phyloP scores from a whole-genome alignment of 2,888 invertebrate species.

The Alloplasta piceator region DNA sequence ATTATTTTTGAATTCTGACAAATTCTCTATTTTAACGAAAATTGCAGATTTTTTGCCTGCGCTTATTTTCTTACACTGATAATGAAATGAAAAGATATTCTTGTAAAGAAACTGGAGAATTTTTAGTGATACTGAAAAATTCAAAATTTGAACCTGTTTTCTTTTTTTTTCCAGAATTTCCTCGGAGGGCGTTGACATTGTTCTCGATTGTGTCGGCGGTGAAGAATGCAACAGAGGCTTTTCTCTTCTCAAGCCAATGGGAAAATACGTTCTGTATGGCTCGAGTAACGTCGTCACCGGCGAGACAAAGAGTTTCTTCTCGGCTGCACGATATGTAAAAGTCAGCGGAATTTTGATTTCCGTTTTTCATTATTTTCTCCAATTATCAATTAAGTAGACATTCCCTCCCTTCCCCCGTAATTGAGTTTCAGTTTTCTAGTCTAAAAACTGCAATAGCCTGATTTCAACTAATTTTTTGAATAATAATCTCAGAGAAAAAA shows the following conservation, averaged over 20 bases:
- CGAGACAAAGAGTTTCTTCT: constrained; percentile 96
- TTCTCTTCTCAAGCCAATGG: constrained; percentile 93
- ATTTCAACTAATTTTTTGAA: too few relatives aligned
- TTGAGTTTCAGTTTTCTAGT: too few relatives aligned
- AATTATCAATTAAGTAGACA: too few relatives aligned
- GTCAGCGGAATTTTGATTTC: background rate
- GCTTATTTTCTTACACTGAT: too few relatives aligned
- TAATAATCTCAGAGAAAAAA: too few relatives aligned
- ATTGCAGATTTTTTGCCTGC: too few relatives aligned
- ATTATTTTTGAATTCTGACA: background rate
- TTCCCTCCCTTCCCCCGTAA: too few relatives aligned
- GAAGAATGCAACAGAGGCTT: constrained; percentile 95
- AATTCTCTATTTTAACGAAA: constrained; percentile 4
- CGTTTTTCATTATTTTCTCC: too few relatives aligned
- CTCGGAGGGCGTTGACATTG: constrained; percentile 93
- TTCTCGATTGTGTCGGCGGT: constrained; percentile 94
- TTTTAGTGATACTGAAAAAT: too few relatives aligned
- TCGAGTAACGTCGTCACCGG: constrained; percentile 95
- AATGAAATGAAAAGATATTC: too few relatives aligned
- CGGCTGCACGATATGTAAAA: constrained; percentile 94
- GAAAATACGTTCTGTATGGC: constrained; percentile 94
- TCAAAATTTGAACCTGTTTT: constrained; percentile 35
- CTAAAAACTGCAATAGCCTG: too few relatives aligned
- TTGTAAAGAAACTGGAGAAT: too few relatives aligned
- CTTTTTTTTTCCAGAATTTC: constrained; percentile 85